phyloP scores from a whole-genome alignment of 2,113 vertebrate species.

The Pavo muticus region DNA sequence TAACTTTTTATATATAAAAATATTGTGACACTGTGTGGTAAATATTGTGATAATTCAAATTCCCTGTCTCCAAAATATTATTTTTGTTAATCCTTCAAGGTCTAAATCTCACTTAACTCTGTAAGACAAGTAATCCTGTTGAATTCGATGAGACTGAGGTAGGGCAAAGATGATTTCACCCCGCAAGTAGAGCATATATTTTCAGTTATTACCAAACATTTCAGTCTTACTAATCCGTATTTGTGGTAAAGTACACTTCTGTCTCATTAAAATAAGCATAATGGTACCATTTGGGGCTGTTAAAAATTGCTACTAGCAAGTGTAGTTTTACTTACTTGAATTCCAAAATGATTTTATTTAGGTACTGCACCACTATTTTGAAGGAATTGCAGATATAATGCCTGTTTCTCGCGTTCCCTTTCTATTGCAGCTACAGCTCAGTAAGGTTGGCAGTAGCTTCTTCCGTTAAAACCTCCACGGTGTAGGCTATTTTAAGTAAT shows the following conservation, averaged over 20 bases:
- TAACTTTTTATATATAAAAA: slow-evolving; percentile 66
- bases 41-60: slow-evolving; percentile 68
- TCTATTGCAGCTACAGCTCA: slow-evolving; percentile 42
- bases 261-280: slow-evolving; percentile 21
- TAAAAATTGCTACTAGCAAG: slow-evolving; percentile 59
- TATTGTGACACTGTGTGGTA: slow-evolving; percentile 67
- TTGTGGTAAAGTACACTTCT: slow-evolving; percentile 13
- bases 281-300: slow-evolving; percentile 71
- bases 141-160: slow-evolving; percentile 42
- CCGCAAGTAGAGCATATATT: slow-evolving; percentile 1
- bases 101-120: slow-evolving; percentile 69
- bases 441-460: slow-evolving; percentile 34
- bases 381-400: slow-evolving; percentile 65
- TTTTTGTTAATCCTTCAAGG: slow-evolving; percentile 66
- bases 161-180: slow-evolving; percentile 39
- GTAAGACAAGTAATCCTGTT: slow-evolving; percentile 17
- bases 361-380: slow-evolving; percentile 74
- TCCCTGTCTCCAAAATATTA: slow-evolving; percentile 65
- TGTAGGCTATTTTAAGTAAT: slow-evolving; percentile 43
- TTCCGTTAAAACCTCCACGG: neutral
- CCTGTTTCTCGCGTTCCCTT: slow-evolving; percentile 56
- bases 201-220: slow-evolving; percentile 5
- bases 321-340: slow-evolving; percentile 65
- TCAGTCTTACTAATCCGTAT: neutral
- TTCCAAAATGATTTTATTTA: slow-evolving; percentile 50